Evolutionary conservation across 2,797 vertebrate species (phyloP).

Genomic region (Gobionotothen gibberifrons): DNA sequence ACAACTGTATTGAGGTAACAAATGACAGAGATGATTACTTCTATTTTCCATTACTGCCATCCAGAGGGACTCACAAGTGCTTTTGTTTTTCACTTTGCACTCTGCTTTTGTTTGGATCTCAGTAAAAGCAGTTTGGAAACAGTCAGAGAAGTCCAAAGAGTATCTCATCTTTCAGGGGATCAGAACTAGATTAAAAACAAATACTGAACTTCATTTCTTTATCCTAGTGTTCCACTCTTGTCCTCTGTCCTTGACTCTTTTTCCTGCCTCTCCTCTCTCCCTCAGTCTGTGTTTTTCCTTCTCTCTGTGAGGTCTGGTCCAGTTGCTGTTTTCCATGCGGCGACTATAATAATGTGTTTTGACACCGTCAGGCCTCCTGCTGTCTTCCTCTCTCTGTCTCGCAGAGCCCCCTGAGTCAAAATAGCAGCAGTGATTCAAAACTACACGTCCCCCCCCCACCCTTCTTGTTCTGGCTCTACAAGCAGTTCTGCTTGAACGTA

Average conservation of each 20-base stretch:
- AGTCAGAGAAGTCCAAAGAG: constrained; percentile 33
- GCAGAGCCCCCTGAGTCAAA: constrained; percentile 37
- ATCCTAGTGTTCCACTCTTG: background rate
- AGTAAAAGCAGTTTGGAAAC: constrained; percentile 26
- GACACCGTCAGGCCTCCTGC: constrained; percentile 70
- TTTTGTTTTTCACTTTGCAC: constrained; percentile 53
- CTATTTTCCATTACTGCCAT: constrained; percentile 58
- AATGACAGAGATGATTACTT: constrained; percentile 42
- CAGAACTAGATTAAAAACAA: constrained; percentile 38
- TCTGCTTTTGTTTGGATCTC: constrained; percentile 44
- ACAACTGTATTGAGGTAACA: constrained; percentile 50
- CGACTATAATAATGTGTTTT: constrained; percentile 67
- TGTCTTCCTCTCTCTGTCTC: constrained; percentile 47
- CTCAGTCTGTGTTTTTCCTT: constrained; percentile 21
- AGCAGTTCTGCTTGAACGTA: constrained; percentile 32
- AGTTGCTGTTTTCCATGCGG: constrained; percentile 57
- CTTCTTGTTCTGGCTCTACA: constrained; percentile 20
- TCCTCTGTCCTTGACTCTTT: constrained; percentile 3
- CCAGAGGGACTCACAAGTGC: constrained; percentile 41
- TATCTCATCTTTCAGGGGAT: constrained; percentile 25
- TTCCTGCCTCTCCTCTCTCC: constrained; percentile 1
- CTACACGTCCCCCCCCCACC: background rate
- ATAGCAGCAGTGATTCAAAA: constrained; percentile 37
- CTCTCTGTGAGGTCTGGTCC: constrained; percentile 69
- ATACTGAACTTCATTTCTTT: constrained; percentile 21